A percentile compares a stretch with the other conserved stretches of the same genome.
Conservation (phyloP, 2,888 invertebrate species). For the Cataglyphis livida region DNA sequence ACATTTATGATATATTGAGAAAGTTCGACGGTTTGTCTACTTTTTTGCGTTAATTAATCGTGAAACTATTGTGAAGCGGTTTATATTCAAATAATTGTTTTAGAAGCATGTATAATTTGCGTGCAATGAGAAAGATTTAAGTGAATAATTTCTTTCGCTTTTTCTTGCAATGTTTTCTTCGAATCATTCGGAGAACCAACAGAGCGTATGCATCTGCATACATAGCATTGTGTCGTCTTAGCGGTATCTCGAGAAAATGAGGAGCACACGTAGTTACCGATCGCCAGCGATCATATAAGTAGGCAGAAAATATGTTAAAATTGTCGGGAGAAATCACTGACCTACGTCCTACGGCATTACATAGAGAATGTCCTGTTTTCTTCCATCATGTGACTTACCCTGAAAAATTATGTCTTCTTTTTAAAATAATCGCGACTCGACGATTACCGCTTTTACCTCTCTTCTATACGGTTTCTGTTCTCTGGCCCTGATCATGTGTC, state of each 20-base stretch:
- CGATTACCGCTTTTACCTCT: conserved; percentile 35
- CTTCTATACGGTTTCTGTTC: conserved; percentile 21
- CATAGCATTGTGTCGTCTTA: conserved; percentile 46
- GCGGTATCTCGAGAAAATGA: conserved; percentile 51
- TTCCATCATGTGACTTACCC: conserved; percentile 45
- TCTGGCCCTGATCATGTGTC: conserved; percentile 25
- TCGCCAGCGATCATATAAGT: conserved; percentile 50
- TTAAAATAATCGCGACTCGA: conserved; percentile 47
- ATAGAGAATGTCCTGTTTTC: conserved; percentile 52
- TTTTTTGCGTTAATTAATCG: conserved; percentile 17
- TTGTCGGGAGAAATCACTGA: conserved; percentile 54
- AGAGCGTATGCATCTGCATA: conserved; percentile 30
- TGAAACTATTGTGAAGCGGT: background rate
- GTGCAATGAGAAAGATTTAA: conserved; percentile 5
- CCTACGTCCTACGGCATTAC: conserved; percentile 52
- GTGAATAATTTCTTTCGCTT: conserved; percentile 5
- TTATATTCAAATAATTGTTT: background rate
- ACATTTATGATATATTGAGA: background rate
- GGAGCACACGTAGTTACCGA: conserved; percentile 53
- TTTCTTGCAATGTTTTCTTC: conserved; percentile 5
- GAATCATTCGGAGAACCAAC: conserved; percentile 8
- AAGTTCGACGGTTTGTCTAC: conserved; percentile 9
- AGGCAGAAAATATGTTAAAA: conserved; percentile 55
- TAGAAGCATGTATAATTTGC: background rate
- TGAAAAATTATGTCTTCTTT: conserved; percentile 50